Percentiles rank a stretch among this genome's conserved stretches.
phyloP scores from a whole-genome alignment of 2,888 invertebrate genomes.

The Masnerella sp. region DNA sequence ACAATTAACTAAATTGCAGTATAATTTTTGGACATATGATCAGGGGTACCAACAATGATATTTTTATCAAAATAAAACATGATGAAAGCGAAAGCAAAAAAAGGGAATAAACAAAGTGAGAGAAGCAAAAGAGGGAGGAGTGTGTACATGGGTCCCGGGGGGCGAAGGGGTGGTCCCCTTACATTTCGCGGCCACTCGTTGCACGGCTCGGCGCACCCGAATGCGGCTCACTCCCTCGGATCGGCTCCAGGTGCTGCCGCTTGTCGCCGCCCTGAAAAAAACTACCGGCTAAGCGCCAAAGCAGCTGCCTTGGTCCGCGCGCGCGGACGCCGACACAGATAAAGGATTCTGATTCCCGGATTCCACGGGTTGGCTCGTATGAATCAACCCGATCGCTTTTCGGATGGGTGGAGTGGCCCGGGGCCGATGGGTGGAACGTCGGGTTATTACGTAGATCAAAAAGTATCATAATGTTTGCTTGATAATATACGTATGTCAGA shows the following conservation, averaged over 20 bases:
- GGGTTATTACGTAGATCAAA: slow-evolving; percentile 18
- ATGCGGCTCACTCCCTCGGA: slow-evolving; percentile 73
- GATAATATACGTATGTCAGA: neutral
- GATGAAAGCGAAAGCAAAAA: neutral
- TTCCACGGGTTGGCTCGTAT: slow-evolving; percentile 28
- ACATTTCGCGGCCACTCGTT: slow-evolving; percentile 74
- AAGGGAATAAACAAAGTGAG: neutral
- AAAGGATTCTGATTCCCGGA: slow-evolving; percentile 54
- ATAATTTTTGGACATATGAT: no score
- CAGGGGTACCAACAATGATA: no score
- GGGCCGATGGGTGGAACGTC: slow-evolving; percentile 26
- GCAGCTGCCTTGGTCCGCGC: slow-evolving; percentile 53
- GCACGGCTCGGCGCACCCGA: slow-evolving; percentile 76
- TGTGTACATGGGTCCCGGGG: slow-evolving; percentile 31
- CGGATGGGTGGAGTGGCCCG: slow-evolving; percentile 21
- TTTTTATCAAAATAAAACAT: no score
- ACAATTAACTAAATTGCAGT: no score
- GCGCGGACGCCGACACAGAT: slow-evolving; percentile 42
- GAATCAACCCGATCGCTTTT: slow-evolving; percentile 43
- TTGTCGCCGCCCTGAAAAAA: slow-evolving; percentile 66
- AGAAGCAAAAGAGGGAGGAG: slow-evolving; percentile 59
- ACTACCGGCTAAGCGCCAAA: slow-evolving; percentile 47
- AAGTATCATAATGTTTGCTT: slow-evolving; percentile 31
- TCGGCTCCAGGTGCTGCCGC: slow-evolving; percentile 68
- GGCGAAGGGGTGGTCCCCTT: slow-evolving; percentile 71